A percentile compares a stretch with the other conserved stretches of the same genome.
Conservation (phyloP, 2,888 invertebrate species). For the Fragum sueziense region DNA sequence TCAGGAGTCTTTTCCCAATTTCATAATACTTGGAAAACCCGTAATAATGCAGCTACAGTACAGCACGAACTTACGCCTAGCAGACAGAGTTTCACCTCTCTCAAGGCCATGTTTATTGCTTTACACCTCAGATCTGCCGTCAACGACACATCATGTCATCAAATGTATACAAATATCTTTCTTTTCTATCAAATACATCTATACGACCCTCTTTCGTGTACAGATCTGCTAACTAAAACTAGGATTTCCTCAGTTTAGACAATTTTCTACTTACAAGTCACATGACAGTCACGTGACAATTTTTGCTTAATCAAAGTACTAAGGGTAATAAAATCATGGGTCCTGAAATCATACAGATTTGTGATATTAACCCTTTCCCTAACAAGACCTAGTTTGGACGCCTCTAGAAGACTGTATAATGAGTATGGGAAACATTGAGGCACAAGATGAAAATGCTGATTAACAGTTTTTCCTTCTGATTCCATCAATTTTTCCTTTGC, state of each 20-base stretch:
- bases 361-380: neutral
- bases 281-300: slow-evolving; percentile 22
- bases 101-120: neutral
- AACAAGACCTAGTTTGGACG: no score
- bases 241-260: slow-evolving; percentile 3
- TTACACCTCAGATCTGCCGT: no score
- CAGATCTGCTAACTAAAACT: neutral
- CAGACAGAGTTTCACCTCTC: slow-evolving; percentile 28
- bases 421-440: neutral
- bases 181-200: neutral
- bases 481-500: neutral
- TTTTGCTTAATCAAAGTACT: neutral
- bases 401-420: neutral
- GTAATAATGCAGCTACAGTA: neutral
- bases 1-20: neutral
- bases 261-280: neutral
- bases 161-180: neutral
- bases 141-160: neutral
- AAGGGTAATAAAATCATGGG: neutral
- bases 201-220: neutral
- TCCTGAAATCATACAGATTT: neutral
- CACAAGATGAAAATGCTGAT: neutral
- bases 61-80: slow-evolving; percentile 10
- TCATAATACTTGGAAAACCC: neutral
- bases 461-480: neutral